Conservation (phyloP, 2,797 vertebrate genomes). For the Paratrypauchen microcephalus region DNA sequence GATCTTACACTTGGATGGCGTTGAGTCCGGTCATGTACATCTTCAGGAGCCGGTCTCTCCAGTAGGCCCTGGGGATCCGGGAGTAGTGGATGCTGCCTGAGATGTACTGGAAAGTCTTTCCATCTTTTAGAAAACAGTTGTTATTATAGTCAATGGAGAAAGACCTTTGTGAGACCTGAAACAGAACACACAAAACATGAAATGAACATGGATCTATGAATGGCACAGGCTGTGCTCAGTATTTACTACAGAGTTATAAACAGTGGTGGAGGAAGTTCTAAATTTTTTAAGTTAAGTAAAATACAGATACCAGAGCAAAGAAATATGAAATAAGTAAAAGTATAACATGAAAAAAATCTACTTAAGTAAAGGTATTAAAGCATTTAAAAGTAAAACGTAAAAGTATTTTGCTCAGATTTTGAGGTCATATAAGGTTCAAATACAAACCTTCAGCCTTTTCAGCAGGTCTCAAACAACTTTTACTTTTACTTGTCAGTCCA, state of each 20-base stretch:
- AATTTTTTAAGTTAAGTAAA: too few species aligned
- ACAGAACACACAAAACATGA: neutral
- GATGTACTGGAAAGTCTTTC: constrained; percentile 86
- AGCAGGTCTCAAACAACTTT: too few species aligned
- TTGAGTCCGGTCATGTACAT: constrained; percentile 94
- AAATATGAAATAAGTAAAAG: too few species aligned
- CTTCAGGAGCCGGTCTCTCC: constrained; percentile 91
- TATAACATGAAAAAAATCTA: too few species aligned
- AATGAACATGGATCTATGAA: neutral
- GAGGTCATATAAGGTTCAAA: too few species aligned
- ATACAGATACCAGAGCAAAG: too few species aligned
- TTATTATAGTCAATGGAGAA: constrained; percentile 86
- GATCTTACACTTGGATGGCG: constrained; percentile 85
- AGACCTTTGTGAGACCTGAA: constrained; percentile 69
- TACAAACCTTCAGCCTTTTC: too few species aligned
- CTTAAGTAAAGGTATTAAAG: too few species aligned
- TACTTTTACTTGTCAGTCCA: too few species aligned
- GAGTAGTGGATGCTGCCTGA: constrained; percentile 96
- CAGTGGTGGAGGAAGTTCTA: too few species aligned
- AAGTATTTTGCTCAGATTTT: too few species aligned
- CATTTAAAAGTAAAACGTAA: too few species aligned
- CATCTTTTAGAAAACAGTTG: constrained; percentile 88
- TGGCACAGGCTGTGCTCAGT: neutral
- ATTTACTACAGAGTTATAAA: neutral
- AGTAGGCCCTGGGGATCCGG: constrained; percentile 86